A percentile compares a stretch with the other conserved stretches of the same genome.
Conservation (phyloP, 2,888 invertebrate species). For the Synergus japonicus region DNA sequence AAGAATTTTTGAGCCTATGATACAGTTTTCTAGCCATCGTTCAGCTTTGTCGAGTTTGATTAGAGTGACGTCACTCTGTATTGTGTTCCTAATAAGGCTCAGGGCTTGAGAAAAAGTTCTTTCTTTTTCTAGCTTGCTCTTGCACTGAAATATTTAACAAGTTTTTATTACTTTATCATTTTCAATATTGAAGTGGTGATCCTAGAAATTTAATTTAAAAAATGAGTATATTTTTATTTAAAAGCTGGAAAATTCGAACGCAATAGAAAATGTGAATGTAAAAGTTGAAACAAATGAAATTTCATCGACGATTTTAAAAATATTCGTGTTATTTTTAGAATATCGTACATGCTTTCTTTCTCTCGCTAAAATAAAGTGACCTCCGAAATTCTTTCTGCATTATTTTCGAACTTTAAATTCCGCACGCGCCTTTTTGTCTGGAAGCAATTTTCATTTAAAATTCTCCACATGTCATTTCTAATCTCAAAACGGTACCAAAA, state of each 20-base stretch:
- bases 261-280: background rate
- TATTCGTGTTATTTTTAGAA: conserved; percentile 5
- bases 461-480: background rate
- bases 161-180: background rate
- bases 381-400: conserved; percentile 39
- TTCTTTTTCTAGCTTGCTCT: background rate
- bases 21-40: conserved; percentile 5
- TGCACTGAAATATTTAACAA: background rate
- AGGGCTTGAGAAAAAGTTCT: conserved; percentile 3
- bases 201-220: background rate
- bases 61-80: conserved; percentile 23
- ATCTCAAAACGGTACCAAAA: background rate
- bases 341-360: background rate
- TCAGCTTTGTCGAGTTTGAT: conserved; percentile 30
- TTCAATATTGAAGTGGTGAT: background rate
- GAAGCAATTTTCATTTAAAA: background rate
- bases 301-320: conserved; percentile 3
- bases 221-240: background rate
- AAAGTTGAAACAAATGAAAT: background rate
- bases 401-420: conserved; percentile 27
- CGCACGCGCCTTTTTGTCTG: background rate
- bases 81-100: conserved; percentile 31
- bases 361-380: conserved; percentile 20
- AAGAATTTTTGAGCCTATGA: background rate
- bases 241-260: background rate